Evolutionary conservation across 2,888 invertebrate species (phyloP).

Genomic region (Teinopalpus imperialis): DNA sequence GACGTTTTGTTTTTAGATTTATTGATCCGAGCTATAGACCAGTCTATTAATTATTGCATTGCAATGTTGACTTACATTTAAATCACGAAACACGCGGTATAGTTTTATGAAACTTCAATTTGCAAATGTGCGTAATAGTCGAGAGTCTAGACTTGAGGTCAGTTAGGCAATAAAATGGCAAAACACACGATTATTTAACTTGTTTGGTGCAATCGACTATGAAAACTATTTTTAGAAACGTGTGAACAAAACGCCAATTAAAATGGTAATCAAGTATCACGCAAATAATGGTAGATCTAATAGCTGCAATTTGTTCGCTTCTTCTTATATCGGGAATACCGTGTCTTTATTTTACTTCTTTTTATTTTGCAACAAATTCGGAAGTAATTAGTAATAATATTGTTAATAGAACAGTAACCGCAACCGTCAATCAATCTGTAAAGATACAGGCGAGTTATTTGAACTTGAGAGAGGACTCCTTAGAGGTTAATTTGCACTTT

Average conservation of each 20-base stretch:
- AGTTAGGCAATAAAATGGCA: constrained; percentile 40
- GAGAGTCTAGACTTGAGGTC: constrained; percentile 44
- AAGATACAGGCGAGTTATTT: too few relatives aligned
- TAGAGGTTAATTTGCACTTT: too few relatives aligned
- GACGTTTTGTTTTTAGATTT: too few relatives aligned
- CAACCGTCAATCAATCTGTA: too few relatives aligned
- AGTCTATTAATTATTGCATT: too few relatives aligned
- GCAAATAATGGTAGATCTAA: constrained; percentile 16
- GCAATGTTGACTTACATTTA: background rate
- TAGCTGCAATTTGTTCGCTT: background rate
- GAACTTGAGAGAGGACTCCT: too few relatives aligned
- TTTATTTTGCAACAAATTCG: too few relatives aligned
- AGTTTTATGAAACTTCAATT: background rate
- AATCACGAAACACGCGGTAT: background rate
- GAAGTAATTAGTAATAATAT: too few relatives aligned
- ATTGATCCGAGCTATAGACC: too few relatives aligned
- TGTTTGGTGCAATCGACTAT: constrained; percentile 34
- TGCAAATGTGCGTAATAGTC: constrained; percentile 22
- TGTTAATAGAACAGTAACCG: too few relatives aligned
- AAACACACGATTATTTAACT: constrained; percentile 35
- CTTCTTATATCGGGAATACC: too few relatives aligned
- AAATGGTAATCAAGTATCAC: constrained; percentile 34
- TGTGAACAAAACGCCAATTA: constrained; percentile 49
- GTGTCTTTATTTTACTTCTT: too few relatives aligned
- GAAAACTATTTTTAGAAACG: constrained; percentile 49